Conservation (phyloP, 37 sponge, comb jelly and placozoan species). For the Tethya wilhelma region DNA sequence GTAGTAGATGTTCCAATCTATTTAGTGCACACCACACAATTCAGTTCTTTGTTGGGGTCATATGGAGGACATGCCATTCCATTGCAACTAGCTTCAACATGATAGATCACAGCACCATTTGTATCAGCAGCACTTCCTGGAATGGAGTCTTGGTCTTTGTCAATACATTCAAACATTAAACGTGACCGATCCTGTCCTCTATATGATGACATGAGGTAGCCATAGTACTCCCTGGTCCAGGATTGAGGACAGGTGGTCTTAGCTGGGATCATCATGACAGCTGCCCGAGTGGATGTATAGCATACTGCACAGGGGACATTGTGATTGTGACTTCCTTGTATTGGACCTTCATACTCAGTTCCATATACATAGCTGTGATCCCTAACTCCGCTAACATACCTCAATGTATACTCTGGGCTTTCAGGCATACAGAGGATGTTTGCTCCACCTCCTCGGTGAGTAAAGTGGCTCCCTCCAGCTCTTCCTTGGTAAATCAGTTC, state of each 20-base stretch:
- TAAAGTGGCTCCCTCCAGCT: conserved; percentile 10
- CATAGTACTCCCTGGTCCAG: conserved; percentile 55
- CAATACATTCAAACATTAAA: conserved; percentile 20
- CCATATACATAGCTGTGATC: conserved; percentile 11
- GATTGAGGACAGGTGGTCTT: conserved; percentile 18
- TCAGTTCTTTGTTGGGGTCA: conserved; percentile 21
- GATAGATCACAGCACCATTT: conserved; percentile 24
- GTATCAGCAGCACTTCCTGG: conserved; percentile 5
- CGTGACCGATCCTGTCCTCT: not conserved
- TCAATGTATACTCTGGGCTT: conserved; percentile 18
- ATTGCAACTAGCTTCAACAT: conserved; percentile 21
- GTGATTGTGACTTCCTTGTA: conserved; percentile 15
- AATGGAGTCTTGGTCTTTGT: not conserved
- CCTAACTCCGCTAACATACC: not conserved
- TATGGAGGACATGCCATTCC: conserved; percentile 43
- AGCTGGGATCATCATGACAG: conserved; percentile 42
- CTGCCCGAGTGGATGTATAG: conserved; percentile 8
- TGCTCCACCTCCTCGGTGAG: conserved; percentile 25
- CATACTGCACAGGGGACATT: conserved; percentile 58
- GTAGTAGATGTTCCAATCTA: no score
- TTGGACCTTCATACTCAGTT: conserved; percentile 24
- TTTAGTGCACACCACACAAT: conserved; percentile 47
- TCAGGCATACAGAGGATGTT: conserved; percentile 28
- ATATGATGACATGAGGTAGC: conserved; percentile 26
- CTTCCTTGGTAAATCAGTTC: conserved; percentile 35